Conservation (phyloP, 1,140 invertebrate genomes). For the Heliconius hewitsoni region DNA sequence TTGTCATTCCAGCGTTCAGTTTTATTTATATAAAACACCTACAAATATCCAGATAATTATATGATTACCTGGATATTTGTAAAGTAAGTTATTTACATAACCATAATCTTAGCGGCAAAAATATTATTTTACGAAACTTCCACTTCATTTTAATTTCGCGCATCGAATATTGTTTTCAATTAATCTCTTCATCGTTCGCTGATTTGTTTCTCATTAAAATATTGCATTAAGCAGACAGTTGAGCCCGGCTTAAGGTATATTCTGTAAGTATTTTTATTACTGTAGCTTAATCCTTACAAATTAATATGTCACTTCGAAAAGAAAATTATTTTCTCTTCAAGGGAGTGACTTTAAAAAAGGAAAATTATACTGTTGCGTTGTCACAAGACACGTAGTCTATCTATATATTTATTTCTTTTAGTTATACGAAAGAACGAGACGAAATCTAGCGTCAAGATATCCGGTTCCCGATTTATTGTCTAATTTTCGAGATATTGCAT, state of each 20-base stretch:
- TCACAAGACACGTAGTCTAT: no score
- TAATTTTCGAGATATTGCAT: no score
- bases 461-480: no score
- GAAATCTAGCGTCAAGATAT: no score
- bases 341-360: no score
- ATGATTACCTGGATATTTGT: background rate
- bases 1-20: background rate
- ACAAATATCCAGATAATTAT: no score
- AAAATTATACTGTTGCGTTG: no score
- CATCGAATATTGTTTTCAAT: constrained; percentile 2
- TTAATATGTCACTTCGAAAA: background rate
- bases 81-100: background rate
- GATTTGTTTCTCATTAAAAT: constrained; percentile 8
- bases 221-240: background rate
- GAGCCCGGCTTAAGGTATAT: background rate
- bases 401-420: no score
- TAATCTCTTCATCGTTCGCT: constrained; percentile 5
- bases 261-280: background rate
- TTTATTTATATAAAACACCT: background rate
- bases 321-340: background rate
- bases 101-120: background rate
- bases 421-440: no score
- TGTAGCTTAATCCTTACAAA: background rate
- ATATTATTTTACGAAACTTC: background rate
- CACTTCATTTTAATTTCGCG: constrained; percentile 8